phyloP scores from a whole-genome alignment of 2,113 vertebrate species.

The Perca fluviatilis region DNA sequence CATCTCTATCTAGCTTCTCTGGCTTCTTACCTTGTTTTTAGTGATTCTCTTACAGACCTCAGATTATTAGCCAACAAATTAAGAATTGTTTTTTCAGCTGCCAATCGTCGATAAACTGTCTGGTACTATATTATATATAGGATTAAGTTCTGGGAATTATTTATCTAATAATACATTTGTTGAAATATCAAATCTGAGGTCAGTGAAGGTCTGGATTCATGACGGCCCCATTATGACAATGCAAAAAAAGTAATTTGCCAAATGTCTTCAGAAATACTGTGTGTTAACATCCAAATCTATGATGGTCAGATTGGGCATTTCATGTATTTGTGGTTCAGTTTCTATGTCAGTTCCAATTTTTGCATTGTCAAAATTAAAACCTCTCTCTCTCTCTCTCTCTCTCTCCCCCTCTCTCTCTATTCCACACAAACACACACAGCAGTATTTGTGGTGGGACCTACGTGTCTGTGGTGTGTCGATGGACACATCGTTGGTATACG shows the following conservation, averaged over 20 bases:
- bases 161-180: conserved; percentile 22
- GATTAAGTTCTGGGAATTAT: neutral
- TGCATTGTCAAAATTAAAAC: conserved; percentile 67
- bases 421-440: conserved; percentile 37
- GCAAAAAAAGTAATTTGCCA: conserved; percentile 45
- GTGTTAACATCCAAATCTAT: neutral
- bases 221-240: conserved; percentile 60
- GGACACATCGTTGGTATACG: conserved; percentile 95
- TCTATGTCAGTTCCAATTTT: neutral
- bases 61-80: conserved; percentile 65
- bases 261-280: neutral
- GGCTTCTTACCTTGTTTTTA: conserved; percentile 65
- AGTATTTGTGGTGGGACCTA: conserved; percentile 85
- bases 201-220: conserved; percentile 55
- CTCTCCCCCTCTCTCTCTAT: neutral
- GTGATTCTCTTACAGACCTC: conserved; percentile 73
- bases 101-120: conserved; percentile 3
- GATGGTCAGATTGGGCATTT: neutral
- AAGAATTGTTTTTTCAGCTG: neutral
- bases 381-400: conserved; percentile 19
- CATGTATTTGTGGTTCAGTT: neutral
- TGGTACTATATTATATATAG: neutral
- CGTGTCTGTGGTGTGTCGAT: conserved; percentile 97
- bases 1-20: conserved; percentile 62
- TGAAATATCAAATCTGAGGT: conserved; percentile 75